Conservation (phyloP, 1,140 invertebrate genomes). For the Episyrphus balteatus region DNA sequence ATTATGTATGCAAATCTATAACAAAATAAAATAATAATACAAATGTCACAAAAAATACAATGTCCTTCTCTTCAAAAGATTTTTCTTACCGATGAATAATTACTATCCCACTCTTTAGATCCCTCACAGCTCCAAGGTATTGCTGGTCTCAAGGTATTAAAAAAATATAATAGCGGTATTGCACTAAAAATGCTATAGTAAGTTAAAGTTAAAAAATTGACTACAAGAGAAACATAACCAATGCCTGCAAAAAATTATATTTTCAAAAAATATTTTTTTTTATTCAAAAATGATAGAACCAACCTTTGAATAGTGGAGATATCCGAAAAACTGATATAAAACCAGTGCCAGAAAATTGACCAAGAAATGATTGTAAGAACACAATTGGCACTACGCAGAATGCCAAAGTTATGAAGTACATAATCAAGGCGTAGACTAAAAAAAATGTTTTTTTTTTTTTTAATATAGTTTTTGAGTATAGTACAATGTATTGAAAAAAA, state of each 20-base stretch:
- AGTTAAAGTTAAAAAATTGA: not conserved
- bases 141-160: not conserved
- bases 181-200: not conserved
- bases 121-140: not conserved
- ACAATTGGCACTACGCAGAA: not conserved
- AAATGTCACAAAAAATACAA: too few species aligned
- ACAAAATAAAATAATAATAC: too few species aligned
- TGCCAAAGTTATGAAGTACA: not conserved
- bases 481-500: not conserved
- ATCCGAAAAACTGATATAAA: slow-evolving; percentile 1
- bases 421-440: slow-evolving; percentile 1
- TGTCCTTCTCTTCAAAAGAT: too few species aligned
- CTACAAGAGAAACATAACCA: not conserved
- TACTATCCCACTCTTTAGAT: not conserved
- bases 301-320: slow-evolving; percentile 1
- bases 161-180: not conserved
- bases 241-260: not conserved
- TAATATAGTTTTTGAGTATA: too few species aligned
- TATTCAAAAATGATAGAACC: too few species aligned
- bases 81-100: too few species aligned
- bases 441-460: too few species aligned
- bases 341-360: not conserved
- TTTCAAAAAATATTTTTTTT: not conserved
- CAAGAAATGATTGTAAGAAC: not conserved
- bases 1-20: too few species aligned